phyloP scores from a whole-genome alignment of 2,113 vertebrate genomes.

The Platichthys flesus region DNA sequence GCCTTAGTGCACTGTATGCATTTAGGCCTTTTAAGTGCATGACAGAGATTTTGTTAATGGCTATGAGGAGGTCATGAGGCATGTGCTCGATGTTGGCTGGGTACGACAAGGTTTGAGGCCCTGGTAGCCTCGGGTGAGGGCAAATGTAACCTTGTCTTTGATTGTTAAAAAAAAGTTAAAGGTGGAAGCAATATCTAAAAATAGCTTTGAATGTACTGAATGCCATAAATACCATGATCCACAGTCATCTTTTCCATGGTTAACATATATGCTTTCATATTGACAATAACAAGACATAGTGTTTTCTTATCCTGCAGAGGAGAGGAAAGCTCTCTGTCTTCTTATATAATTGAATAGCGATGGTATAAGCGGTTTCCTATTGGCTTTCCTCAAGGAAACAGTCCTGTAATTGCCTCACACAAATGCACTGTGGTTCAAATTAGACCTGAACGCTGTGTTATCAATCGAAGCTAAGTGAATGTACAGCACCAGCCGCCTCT shows the following conservation, averaged over 20 bases:
- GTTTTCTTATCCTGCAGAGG: conserved; percentile 7
- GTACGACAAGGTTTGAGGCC: background rate
- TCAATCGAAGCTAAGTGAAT: conserved; percentile 64
- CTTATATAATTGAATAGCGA: conserved; percentile 63
- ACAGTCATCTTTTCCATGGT: background rate
- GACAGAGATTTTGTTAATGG: conserved; percentile 4
- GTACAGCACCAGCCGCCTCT: conserved; percentile 17
- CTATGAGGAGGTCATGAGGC: background rate
- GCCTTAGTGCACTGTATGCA: conserved; percentile 29
- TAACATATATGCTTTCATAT: conserved; percentile 1
- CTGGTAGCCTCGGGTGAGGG: background rate
- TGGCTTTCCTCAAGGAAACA: conserved; percentile 56
- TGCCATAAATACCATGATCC: background rate
- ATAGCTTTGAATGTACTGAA: background rate
- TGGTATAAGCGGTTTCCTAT: conserved; percentile 38
- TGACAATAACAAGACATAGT: background rate
- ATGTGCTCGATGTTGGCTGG: no score
- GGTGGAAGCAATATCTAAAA: background rate
- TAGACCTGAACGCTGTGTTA: conserved; percentile 30
- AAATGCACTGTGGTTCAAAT: conserved; percentile 50
- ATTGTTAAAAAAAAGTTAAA: background rate
- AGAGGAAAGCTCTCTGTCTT: conserved; percentile 34
- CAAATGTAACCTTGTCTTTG: background rate
- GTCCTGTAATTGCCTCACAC: conserved; percentile 34
- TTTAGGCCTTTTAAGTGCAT: background rate